These are phyloP conservation scores for Papilio glaucus DNA, from an alignment of 1,140 invertebrate genomes.

Conservation along the genomic window DNA sequence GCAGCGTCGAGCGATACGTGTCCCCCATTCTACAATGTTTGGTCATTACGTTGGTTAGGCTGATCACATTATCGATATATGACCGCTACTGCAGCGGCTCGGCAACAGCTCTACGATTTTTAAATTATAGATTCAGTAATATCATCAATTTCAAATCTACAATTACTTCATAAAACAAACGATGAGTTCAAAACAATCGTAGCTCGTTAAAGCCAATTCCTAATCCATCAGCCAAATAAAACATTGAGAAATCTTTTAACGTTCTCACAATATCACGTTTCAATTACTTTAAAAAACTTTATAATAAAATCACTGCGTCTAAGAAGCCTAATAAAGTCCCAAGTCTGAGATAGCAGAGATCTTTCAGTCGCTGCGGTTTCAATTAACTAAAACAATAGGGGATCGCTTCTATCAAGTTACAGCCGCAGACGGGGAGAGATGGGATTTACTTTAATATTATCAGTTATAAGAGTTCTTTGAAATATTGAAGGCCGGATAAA, in stretches of 20 bases:
- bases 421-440: not conserved
- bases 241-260: not conserved
- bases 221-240: not conserved
- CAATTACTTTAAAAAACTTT: constrained; percentile 23
- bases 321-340: constrained; percentile 24
- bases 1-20: too few relatives aligned
- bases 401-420: constrained; percentile 14
- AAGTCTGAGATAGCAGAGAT: constrained; percentile 25
- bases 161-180: not conserved
- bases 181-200: not conserved
- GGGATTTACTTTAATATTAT: not conserved
- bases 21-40: too few relatives aligned
- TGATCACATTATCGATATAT: too few relatives aligned
- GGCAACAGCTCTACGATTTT: too few relatives aligned
- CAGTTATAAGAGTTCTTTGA: not conserved
- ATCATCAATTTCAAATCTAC: too few relatives aligned
- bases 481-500: not conserved
- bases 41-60: too few relatives aligned
- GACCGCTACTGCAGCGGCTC: too few relatives aligned
- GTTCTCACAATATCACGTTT: constrained; percentile 19
- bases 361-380: not conserved
- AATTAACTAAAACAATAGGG: constrained; percentile 35
- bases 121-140: too few relatives aligned
- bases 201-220: not conserved
- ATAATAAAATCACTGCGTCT: constrained; percentile 22